phyloP scores from a whole-genome alignment of 35 echinoderm and acorn worm species.

The Hemicentrotus pulcherrimus region DNA sequence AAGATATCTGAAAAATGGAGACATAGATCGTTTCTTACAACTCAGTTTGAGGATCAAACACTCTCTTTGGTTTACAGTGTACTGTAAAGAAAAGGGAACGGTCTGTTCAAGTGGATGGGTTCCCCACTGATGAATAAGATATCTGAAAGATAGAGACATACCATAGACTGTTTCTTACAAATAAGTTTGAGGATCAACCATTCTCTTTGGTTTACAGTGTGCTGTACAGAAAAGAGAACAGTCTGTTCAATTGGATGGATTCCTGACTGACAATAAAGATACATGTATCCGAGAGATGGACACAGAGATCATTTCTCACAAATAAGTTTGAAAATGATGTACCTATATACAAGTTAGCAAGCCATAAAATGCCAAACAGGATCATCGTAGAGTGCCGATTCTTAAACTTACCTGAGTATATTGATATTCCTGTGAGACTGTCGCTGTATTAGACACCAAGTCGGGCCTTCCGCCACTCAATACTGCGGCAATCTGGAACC shows the following conservation, averaged over 20 bases:
- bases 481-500: slow-evolving; percentile 72
- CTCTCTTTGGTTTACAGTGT: too few relatives aligned
- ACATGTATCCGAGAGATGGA: not conserved
- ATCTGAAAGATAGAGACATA: not conserved
- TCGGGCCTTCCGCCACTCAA: slow-evolving; percentile 56
- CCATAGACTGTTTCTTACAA: not conserved
- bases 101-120: not conserved
- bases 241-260: not conserved
- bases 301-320: not conserved
- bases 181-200: not conserved
- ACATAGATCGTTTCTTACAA: not conserved
- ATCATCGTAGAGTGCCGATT: too few relatives aligned
- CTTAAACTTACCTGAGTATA: slow-evolving; percentile 76
- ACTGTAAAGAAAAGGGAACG: too few relatives aligned
- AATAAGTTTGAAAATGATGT: too few relatives aligned
- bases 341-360: too few relatives aligned
- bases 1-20: not conserved
- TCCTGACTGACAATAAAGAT: not conserved
- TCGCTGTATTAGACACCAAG: slow-evolving; percentile 31
- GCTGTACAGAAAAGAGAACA: too few relatives aligned
- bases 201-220: too few relatives aligned
- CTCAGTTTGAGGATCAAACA: not conserved
- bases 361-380: too few relatives aligned
- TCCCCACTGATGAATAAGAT: not conserved
- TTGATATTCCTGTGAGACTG: slow-evolving; percentile 58